Base-by-base conservation (phyloP, 1,140 invertebrate species). In the Steinernema feltiae region DNA sequence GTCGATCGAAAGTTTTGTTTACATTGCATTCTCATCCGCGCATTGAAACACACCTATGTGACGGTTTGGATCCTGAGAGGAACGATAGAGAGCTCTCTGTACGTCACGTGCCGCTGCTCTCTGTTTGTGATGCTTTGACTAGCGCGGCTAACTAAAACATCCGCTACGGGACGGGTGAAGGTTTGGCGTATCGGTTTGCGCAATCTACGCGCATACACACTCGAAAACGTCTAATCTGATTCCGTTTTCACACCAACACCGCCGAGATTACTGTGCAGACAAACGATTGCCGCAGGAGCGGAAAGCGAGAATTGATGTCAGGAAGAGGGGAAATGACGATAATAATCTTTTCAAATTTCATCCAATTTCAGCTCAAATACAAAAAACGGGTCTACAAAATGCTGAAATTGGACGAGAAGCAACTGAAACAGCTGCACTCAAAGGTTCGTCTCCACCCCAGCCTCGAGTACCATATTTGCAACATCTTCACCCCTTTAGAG, bases 381-480 rank as follows among this genome's bases (percentile, higher is more conserved):
- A 99, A 99, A 87, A 90, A 94, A 84, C 90, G 95, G 69, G 94
- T 98, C n/a, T n/a, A n/a, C n/a, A n/a, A n/a, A n/a, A n/a, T 97
- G 92, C 89, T 97, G 79, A 93, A 94, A 83, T 87, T 98, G 72
- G 96, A 98, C 87, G 94, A 97, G 87, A 96, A 97, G 85, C 94
- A 96, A 82, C 87, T 98, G 76, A 96, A 97, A 87, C 93, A 94
- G 78, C 89, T 98, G 73, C 95, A 98, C 87, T 95, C 93, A 32
- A 89, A 89, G 84, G 89, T 89, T 82, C 82, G 83, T 71, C 75
- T 0, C 1, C 30, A 17, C n/a, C n/a, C n/a, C n/a, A n/a, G n/a
- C n/a, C n/a, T n/a, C n/a, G n/a, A n/a, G n/a, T n/a, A n/a, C n/a
- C 35, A 78, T 73, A 32, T 77, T 77, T n/a, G 27, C 29, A 72